Evolutionary conservation across 2,113 vertebrate genomes (phyloP).

Genomic region (Rhynchomys soricoides): DNA sequence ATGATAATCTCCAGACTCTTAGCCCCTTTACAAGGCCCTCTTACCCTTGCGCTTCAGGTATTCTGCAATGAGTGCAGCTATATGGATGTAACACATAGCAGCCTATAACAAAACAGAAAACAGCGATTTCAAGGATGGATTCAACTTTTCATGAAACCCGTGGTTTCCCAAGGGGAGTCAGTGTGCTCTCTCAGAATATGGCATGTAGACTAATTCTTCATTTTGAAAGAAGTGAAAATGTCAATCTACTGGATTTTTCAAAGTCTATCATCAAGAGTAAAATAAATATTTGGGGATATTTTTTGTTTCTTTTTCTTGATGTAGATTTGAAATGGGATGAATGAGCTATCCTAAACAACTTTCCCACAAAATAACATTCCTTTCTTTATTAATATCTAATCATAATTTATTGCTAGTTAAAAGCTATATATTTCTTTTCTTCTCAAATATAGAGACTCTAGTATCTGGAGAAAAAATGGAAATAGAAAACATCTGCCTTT

Average conservation of each 20-base stretch:
- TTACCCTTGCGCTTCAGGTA: slow-evolving; percentile 98
- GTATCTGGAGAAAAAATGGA: not conserved
- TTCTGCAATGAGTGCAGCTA: slow-evolving; percentile 97
- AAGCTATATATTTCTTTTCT: not conserved
- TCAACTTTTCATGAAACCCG: not conserved
- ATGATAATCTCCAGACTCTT: not conserved
- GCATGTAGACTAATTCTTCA: not conserved
- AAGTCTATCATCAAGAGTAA: not conserved
- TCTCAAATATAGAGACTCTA: not conserved
- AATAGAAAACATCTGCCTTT: not conserved
- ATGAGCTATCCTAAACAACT: not conserved
- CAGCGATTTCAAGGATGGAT: not conserved
- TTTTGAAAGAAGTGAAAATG: not conserved
- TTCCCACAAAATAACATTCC: not conserved
- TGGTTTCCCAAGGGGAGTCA: not conserved
- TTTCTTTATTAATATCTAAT: not conserved
- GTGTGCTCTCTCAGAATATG: not conserved
- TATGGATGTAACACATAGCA: slow-evolving; percentile 99
- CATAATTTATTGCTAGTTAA: not conserved
- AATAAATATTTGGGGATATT: not conserved
- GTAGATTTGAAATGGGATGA: not conserved
- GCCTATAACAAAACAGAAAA: slow-evolving; percentile 86
- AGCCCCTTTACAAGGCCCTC: slow-evolving; percentile 14
- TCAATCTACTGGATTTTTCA: not conserved
- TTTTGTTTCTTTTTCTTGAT: not conserved